Conservation (phyloP, 1,140 invertebrate genomes). For the Ceratosolen fusciceps region DNA sequence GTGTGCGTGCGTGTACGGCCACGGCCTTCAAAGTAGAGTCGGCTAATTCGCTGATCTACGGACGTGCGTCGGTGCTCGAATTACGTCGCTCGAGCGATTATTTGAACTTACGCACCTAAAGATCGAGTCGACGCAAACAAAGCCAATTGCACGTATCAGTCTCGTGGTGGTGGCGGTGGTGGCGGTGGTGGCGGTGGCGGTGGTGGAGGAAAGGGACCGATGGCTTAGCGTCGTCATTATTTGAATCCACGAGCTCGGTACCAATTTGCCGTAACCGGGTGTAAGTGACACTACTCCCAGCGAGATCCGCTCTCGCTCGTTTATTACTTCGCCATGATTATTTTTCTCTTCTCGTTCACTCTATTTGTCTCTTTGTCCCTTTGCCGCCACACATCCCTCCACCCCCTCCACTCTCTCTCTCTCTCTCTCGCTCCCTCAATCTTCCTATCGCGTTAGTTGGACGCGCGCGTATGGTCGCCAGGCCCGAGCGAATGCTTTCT, state of each 20-base stretch:
- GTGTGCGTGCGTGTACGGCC: background rate
- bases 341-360: background rate
- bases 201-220: background rate
- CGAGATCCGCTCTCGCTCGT: background rate
- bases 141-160: slow-evolving; percentile 2
- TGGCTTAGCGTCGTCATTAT: slow-evolving; percentile 20
- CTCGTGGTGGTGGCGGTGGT: background rate
- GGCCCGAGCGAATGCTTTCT: background rate
- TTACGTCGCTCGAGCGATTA: slow-evolving; percentile 1
- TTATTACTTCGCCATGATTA: slow-evolving; percentile 15
- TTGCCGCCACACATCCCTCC: background rate
- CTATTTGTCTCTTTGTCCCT: background rate
- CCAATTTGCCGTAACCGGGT: slow-evolving; percentile 3
- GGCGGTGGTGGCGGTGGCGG: background rate
- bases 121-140: background rate
- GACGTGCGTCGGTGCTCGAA: background rate
- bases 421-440: background rate
- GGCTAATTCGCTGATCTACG: slow-evolving; percentile 15
- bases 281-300: background rate
- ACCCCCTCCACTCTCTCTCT: background rate
- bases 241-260: background rate
- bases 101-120: background rate
- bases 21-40: background rate
- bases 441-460: background rate
- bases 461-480: background rate